Conservation (phyloP, 2,888 invertebrate genomes). For the Mesorhabditis sp. region DNA sequence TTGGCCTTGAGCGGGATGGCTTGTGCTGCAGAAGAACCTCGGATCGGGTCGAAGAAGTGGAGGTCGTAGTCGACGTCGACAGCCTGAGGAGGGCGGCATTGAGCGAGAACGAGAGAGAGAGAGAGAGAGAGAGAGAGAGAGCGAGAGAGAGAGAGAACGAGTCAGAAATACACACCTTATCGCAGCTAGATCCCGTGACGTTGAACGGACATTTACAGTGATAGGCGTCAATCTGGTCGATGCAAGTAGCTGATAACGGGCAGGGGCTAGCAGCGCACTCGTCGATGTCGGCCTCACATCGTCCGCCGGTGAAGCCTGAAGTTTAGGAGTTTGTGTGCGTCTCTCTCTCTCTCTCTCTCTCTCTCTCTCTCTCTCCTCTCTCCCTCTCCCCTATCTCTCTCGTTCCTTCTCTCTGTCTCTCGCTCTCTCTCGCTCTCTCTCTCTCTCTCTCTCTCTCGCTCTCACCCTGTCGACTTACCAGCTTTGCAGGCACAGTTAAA, state of each 20-base stretch:
- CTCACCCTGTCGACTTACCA: constrained; percentile 61
- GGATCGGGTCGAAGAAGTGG: constrained; percentile 81
- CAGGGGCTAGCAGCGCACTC: constrained; percentile 54
- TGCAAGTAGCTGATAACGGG: constrained; percentile 46
- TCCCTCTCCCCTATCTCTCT: too few species aligned
- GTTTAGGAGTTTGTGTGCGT: background rate
- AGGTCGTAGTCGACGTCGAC: constrained; percentile 96
- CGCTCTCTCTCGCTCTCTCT: too few species aligned
- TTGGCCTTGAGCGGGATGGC: constrained; percentile 74
- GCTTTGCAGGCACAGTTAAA: constrained; percentile 82
- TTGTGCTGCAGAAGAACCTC: constrained; percentile 84
- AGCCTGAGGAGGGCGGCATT: constrained; percentile 57
- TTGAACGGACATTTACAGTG: constrained; percentile 96
- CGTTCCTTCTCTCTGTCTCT: too few species aligned
- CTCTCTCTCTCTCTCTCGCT: too few species aligned
- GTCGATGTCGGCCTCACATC: constrained; percentile 55
- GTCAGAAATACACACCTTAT: constrained; percentile 66
- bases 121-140: too few species aligned
- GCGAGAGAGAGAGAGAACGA: too few species aligned
- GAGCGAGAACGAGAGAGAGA: too few species aligned
- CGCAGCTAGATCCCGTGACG: constrained; percentile 89
- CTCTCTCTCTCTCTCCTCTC: background rate
- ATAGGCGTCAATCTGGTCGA: constrained; percentile 69
- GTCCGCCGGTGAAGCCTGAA: constrained; percentile 49
- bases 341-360: background rate